Base-by-base conservation (phyloP, 2,888 invertebrate genomes). In the Eledone cirrhosa region DNA sequence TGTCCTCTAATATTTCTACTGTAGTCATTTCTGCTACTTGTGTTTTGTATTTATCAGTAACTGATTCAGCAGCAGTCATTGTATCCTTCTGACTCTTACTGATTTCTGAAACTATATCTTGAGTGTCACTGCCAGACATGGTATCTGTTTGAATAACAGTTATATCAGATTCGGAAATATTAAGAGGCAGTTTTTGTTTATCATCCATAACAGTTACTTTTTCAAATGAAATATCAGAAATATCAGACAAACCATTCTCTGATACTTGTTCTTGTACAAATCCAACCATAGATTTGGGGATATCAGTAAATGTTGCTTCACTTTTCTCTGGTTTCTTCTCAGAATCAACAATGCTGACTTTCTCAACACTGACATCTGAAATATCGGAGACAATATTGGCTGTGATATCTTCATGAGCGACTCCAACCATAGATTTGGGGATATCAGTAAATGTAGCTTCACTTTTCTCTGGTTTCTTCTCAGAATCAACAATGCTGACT, bases 41-140 rank as follows among this genome's bases (percentile, higher is more conserved):
- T 67, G 75, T 80, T 72, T 80, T 79, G 19, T 80, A 80, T 65
- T 82, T 82, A n/a, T 47, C n/a, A 29, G 77, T 69, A 31, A 69
- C 14, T 76, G 29, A 48, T 78, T 74, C 75, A 24, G 79, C 48
- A 59, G 79, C 67, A 24, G 80, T 78, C 31, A 79, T 16, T 5
- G 78, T 72, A 16, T 81, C 77, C 22, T 53, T 29, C 1, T 77
- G 27, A 7, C 41, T 33, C 59, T 77, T 65, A 29, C 11, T 48
- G 48, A 76, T 76, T 48, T 76, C 76, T 48, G 48, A 27, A 24
- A 48, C 29, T 24, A 76, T 47, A 24, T 33, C 76, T 76, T 76
- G 76, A n/a, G 47, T 16, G 16, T 48, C 76, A 24, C 24, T 48
- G 22, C 48, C 76, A 24, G 29, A 48, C 59, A 77, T 29, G 14